Percentiles rank a stretch among this genome's conserved stretches.
Evolutionary conservation across 2,113 vertebrate genomes (phyloP).

Genomic region (Pseudorectes ferrugineus): DNA sequence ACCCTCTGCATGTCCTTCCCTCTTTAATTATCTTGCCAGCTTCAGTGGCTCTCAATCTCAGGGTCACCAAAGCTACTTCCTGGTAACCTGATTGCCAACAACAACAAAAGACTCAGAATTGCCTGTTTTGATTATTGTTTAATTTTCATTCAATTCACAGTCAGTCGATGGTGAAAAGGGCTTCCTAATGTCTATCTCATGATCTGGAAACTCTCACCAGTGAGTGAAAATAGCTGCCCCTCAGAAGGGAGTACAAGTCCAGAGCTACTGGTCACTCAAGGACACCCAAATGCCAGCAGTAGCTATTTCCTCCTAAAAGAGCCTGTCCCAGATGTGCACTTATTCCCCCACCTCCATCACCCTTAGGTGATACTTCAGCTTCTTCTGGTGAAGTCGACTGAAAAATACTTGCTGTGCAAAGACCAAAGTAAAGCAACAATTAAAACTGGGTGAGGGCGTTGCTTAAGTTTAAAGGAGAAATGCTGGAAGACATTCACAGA

Average conservation of each 20-base stretch:
- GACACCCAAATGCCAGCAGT: rapidly evolving
- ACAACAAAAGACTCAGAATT: neutral
- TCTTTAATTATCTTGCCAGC: neutral
- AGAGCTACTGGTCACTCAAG: neutral
- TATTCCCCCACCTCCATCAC: neutral
- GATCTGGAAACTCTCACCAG: neutral
- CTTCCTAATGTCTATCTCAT: neutral
- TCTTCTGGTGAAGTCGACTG: neutral
- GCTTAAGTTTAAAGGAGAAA: neutral
- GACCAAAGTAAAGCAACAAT: conserved; percentile 1
- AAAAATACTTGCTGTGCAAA: conserved; percentile 11
- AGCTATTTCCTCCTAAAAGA: neutral
- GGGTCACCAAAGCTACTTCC: conserved; percentile 3
- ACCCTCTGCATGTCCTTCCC: neutral
- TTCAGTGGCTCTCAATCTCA: neutral
- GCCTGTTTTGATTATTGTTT: neutral
- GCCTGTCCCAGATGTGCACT: neutral
- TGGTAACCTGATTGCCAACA: neutral
- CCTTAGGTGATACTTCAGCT: neutral
- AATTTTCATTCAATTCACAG: neutral
- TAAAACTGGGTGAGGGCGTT: neutral
- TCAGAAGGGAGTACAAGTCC: neutral
- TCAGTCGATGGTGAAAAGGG: neutral
- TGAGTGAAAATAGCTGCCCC: neutral
- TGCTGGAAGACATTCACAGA: neutral